Percentiles rank a stretch among this genome's conserved stretches.
phyloP scores from a whole-genome alignment of 2,113 vertebrate genomes.

The Pelecanus crispus region DNA sequence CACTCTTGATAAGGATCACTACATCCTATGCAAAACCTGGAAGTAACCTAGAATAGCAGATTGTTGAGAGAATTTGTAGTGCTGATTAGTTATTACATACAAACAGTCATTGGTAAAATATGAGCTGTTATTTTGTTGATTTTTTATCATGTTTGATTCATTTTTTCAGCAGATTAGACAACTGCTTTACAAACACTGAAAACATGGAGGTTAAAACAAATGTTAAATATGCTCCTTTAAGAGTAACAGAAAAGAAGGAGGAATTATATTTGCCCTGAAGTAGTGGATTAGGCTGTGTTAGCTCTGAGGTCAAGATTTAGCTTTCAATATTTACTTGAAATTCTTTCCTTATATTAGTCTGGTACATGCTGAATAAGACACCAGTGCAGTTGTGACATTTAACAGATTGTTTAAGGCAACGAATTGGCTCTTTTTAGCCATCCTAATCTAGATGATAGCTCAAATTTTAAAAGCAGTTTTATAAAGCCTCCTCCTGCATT shows the following conservation, averaged over 20 bases:
- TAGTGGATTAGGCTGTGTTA: neutral
- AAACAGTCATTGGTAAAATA: neutral
- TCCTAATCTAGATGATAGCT: neutral
- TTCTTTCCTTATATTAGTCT: neutral
- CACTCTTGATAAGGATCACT: neutral
- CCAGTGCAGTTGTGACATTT: neutral
- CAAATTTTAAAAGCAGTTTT: neutral
- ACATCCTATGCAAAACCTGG: neutral
- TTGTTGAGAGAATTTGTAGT: neutral
- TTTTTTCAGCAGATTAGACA: neutral
- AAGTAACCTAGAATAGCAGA: neutral
- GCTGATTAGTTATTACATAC: neutral
- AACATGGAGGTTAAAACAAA: neutral
- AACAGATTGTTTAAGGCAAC: neutral
- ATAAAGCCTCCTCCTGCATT: neutral
- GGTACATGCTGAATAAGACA: neutral
- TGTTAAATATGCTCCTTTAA: neutral
- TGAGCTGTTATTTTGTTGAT: neutral
- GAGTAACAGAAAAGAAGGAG: neutral
- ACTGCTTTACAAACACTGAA: neutral
- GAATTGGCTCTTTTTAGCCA: neutral
- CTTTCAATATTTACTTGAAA: conserved; percentile 16
- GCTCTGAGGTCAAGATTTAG: neutral
- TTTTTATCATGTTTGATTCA: neutral
- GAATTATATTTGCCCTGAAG: neutral